Conservation (phyloP, 2,113 vertebrate genomes). For the Sclerurus mexicanus region DNA sequence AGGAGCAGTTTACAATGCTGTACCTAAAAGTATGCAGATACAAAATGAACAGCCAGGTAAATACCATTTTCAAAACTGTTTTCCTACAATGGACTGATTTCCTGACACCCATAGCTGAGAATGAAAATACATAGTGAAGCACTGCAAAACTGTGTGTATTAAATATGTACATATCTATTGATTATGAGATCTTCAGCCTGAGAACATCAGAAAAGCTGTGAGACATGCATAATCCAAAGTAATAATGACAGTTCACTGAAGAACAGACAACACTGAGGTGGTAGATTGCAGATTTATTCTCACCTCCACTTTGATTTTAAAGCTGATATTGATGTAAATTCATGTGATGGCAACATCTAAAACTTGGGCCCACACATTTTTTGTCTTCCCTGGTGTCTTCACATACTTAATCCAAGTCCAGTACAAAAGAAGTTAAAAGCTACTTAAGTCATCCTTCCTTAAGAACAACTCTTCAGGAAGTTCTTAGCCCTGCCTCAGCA, state of each 20-base stretch:
- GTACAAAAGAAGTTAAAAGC: background rate
- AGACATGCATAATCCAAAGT: background rate
- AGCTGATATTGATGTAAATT: background rate
- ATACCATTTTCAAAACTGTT: background rate
- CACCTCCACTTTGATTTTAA: background rate
- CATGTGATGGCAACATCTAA: background rate
- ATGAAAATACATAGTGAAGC: background rate
- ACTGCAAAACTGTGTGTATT: background rate
- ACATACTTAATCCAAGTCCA: background rate
- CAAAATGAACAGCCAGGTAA: background rate
- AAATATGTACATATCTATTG: background rate
- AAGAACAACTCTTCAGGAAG: background rate
- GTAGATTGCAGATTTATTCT: background rate
- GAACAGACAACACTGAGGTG: rapidly evolving
- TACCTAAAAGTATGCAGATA: background rate
- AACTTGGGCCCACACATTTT: background rate
- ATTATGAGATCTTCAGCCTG: background rate
- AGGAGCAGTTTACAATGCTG: background rate
- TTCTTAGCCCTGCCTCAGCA: too few species aligned
- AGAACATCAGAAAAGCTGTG: background rate
- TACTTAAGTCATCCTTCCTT: background rate
- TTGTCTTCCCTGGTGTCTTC: background rate
- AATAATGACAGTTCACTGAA: background rate
- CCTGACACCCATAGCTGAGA: background rate
- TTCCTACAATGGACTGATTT: background rate